Evolutionary conservation across 2,888 invertebrate genomes (phyloP).

Genomic region (Pandemis corylana): DNA sequence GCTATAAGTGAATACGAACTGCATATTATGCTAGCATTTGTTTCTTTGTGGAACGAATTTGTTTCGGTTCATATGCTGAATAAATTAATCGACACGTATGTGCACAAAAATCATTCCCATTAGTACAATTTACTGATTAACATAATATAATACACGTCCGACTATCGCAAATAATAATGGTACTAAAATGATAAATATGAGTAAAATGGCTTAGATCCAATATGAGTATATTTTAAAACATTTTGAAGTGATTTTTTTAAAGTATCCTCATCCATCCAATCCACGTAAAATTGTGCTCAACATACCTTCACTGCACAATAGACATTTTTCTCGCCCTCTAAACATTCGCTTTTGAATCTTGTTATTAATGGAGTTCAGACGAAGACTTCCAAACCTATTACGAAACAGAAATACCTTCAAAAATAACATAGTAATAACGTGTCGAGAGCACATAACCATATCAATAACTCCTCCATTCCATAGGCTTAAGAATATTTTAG

Average conservation of each 20-base stretch:
- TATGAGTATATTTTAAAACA: not conserved
- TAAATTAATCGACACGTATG: not conserved
- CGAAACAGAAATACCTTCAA: constrained; percentile 36
- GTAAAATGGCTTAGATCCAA: too few relatives aligned
- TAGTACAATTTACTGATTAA: too few relatives aligned
- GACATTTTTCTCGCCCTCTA: not conserved
- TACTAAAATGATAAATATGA: too few relatives aligned
- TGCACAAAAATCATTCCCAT: not conserved
- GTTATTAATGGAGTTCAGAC: constrained; percentile 14
- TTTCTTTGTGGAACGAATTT: not conserved
- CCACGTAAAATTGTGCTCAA: not conserved
- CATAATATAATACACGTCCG: too few relatives aligned
- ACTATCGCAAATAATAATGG: too few relatives aligned
- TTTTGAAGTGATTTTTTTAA: too few relatives aligned
- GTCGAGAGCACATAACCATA: constrained; percentile 40
- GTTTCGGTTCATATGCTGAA: constrained; percentile 2
- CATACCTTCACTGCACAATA: not conserved
- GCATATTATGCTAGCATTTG: constrained; percentile 11
- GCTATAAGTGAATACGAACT: constrained; percentile 12
- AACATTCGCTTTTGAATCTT: not conserved
- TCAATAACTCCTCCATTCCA: constrained; percentile 43
- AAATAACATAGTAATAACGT: constrained; percentile 39
- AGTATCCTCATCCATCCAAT: not conserved
- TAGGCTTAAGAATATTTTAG: constrained; percentile 47
- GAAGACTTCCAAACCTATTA: constrained; percentile 20